phyloP scores from a whole-genome alignment of 2,113 vertebrate species.

The Cryptoleucopteryx plumbea region DNA sequence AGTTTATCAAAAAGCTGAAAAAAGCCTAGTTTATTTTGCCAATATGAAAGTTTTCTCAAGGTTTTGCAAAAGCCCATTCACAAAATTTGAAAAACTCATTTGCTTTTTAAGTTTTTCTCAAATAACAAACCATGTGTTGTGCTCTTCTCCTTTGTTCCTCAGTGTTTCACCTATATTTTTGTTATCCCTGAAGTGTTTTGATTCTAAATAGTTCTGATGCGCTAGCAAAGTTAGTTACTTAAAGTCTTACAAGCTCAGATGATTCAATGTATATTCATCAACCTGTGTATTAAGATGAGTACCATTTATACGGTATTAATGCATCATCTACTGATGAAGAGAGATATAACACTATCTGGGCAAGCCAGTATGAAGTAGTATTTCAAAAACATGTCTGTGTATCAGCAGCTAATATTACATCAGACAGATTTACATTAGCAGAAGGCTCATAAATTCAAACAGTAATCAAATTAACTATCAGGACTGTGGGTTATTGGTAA shows the following conservation, averaged over 20 bases:
- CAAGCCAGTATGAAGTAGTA: neutral
- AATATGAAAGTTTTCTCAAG: neutral
- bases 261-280: neutral
- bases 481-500: neutral
- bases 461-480: constrained; percentile 9
- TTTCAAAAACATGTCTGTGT: neutral
- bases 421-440: neutral
- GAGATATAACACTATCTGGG: neutral
- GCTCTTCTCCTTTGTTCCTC: neutral
- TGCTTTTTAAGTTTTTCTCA: neutral
- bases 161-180: neutral
- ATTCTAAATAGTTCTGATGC: neutral
- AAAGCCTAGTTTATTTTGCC: neutral
- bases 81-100: neutral
- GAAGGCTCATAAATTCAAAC: neutral
- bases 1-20: neutral
- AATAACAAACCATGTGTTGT: neutral
- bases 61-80: neutral
- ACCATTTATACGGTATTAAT: neutral
- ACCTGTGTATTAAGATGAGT: neutral
- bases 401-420: neutral
- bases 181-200: neutral
- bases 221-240: neutral
- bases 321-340: neutral
- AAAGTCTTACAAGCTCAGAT: neutral